Conservation (phyloP, 2,888 invertebrate species). For the Lottia scabra region DNA sequence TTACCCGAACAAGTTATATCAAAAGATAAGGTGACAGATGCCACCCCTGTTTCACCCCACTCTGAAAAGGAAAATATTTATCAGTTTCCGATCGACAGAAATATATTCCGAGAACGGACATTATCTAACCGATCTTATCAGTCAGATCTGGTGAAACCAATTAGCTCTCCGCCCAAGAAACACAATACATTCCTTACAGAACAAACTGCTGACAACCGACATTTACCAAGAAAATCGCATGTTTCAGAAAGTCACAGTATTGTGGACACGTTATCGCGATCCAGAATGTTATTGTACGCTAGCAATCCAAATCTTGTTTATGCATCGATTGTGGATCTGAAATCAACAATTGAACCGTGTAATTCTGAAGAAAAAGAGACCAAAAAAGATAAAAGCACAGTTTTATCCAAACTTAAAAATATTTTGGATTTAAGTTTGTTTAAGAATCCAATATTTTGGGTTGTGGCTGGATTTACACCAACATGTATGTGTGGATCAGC, state of each 20-base stretch:
- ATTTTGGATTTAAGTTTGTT: slow-evolving; percentile 11
- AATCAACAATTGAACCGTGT: background rate
- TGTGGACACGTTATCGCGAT: background rate
- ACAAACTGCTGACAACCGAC: background rate
- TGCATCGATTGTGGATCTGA: background rate
- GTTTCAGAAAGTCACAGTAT: background rate
- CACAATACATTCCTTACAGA: background rate
- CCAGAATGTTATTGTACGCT: background rate
- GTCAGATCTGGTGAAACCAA: background rate
- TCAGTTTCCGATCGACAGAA: background rate
- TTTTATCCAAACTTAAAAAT: background rate
- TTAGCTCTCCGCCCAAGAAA: background rate
- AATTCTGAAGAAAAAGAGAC: background rate
- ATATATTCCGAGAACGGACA: background rate
- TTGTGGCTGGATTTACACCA: slow-evolving; percentile 5
- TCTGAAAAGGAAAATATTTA: too few relatives aligned
- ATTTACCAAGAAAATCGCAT: background rate
- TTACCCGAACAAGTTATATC: background rate
- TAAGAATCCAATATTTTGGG: slow-evolving; percentile 8
- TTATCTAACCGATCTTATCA: background rate
- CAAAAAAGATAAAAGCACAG: background rate
- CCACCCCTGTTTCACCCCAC: background rate
- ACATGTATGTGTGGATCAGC: slow-evolving; percentile 5
- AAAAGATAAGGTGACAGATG: background rate
- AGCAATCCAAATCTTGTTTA: background rate